Evolutionary conservation across 37 sponge, comb jelly and placozoan species (phyloP), one percentile per base, ranked within the genome.

Genomic region (Amphimedon queenslandica): DNA sequence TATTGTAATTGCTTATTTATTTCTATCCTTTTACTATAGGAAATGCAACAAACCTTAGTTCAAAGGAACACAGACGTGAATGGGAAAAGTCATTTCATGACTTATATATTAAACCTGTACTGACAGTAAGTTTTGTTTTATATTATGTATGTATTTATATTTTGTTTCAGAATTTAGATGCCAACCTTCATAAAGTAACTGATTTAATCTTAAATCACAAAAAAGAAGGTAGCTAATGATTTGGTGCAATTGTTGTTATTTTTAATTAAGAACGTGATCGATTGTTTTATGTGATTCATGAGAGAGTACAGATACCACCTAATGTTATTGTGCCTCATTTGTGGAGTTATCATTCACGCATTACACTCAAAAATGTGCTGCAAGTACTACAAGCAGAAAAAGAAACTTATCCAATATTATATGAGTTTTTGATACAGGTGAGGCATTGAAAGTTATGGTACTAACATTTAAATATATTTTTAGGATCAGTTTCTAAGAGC

Each of bases 401-500:
- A 35, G 51, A 43, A 36, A 71, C 37, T 31, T 73, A 34, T 58
- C 74, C 74, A 8, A 57, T 73, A 16, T 36, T 73, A 55, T 37
- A 73, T 61, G 60, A 57, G 21, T 73, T 73, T 61, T 35, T 73
- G 61, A 35, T 58, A 61, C n/a, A 70, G 47, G 71, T 70, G 30
- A 33, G 71, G 23, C 1, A 32, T 11, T 65, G 38, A 42, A 33
- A 1, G 23, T 18, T 24, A 35, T 63, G 5, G 33, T 63, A 1
- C 30, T 23, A 33, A 11, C 34, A 34, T 3, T 21, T 25, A 38
- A 35, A 11, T 3, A 2, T 2, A 3, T 41, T 57, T 23, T 2
- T 40, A 91, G 88, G 92, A 91, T 63, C 67, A 71, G 16, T 58
- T 42, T 24, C 55, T 91, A 18, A 39, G 84, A 39, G 83, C 77